These are phyloP conservation scores for Sinocyclocheilus grahami DNA, from an alignment of 2,113 vertebrate species.

Conservation along the genomic window DNA sequence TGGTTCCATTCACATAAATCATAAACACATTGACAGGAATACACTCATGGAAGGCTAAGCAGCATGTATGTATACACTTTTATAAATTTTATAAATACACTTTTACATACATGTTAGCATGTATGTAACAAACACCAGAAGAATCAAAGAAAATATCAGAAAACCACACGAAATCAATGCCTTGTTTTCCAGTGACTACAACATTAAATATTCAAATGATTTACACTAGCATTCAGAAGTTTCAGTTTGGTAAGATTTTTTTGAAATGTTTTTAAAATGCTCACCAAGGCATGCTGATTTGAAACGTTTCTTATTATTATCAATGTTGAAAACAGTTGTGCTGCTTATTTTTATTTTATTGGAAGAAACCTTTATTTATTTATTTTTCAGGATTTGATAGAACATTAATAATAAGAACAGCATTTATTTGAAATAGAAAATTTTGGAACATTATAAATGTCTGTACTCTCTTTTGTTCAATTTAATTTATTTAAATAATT, in stretches of 20 bases:
- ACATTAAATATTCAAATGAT: not conserved
- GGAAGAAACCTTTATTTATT: not conserved
- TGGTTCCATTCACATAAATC: not conserved
- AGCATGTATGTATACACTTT: not conserved
- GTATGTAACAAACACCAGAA: slow-evolving; percentile 37
- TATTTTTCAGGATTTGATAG: not conserved
- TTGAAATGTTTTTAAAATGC: not conserved
- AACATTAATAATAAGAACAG: not conserved
- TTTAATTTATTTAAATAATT: not conserved
- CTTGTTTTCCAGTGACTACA: not conserved
- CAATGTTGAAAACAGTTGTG: not conserved
- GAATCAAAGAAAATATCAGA: slow-evolving; percentile 8
- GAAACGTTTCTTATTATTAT: not conserved
- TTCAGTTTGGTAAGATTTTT: not conserved
- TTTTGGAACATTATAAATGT: not conserved
- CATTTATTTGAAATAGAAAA: not conserved
- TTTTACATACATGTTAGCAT: no score
- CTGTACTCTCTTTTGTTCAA: not conserved
- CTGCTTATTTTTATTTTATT: not conserved
- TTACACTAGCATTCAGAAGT: not conserved
- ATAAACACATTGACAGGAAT: not conserved
- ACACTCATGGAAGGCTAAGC: not conserved
- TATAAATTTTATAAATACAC: no score
- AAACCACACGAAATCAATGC: not conserved
- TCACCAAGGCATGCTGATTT: not conserved